Percentiles rank a stretch among this genome's conserved stretches.
Conservation (phyloP, 2,888 invertebrate genomes). For the Drosophila anomalata region DNA sequence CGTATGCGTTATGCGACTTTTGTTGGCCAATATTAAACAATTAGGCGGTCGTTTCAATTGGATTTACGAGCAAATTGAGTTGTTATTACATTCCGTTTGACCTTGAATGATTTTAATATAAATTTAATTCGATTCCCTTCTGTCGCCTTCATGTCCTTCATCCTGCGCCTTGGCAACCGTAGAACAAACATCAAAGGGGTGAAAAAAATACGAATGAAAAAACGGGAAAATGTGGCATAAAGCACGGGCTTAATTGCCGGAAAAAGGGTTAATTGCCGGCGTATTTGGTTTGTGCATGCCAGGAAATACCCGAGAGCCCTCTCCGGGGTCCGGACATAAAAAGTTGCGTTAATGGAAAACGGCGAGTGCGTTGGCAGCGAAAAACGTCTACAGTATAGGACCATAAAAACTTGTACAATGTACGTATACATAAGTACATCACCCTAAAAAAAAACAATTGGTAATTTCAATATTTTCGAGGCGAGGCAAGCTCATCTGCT, state of each 20-base stretch:
- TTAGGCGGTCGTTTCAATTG: conserved; percentile 38
- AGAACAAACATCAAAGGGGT: conserved; percentile 28
- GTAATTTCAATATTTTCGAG: conserved; percentile 25
- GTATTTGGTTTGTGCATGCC: conserved; percentile 45
- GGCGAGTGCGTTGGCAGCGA: conserved; percentile 8
- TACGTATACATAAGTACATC: background rate
- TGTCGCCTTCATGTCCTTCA: background rate
- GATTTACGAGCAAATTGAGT: conserved; percentile 20
- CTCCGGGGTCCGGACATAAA: conserved; percentile 29
- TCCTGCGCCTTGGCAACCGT: conserved; percentile 5
- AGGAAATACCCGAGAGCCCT: conserved; percentile 37
- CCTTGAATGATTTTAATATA: conserved; percentile 33
- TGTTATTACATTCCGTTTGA: conserved; percentile 28
- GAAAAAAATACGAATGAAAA: background rate
- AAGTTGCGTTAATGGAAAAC: conserved; percentile 40
- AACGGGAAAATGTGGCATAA: conserved; percentile 40
- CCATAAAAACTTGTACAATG: background rate
- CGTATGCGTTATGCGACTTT: conserved; percentile 51
- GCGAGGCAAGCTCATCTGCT: background rate
- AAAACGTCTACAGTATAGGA: background rate
- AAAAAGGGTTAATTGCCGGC: conserved; percentile 50
- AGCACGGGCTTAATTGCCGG: conserved; percentile 44
- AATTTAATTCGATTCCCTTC: conserved; percentile 32
- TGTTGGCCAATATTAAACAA: conserved; percentile 29
- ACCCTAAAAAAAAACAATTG: conserved; percentile 20